Evolutionary conservation across 2,888 invertebrate genomes (phyloP), one percentile per base, ranked within the genome.

Genomic region (Hydropsyche betteni): DNA sequence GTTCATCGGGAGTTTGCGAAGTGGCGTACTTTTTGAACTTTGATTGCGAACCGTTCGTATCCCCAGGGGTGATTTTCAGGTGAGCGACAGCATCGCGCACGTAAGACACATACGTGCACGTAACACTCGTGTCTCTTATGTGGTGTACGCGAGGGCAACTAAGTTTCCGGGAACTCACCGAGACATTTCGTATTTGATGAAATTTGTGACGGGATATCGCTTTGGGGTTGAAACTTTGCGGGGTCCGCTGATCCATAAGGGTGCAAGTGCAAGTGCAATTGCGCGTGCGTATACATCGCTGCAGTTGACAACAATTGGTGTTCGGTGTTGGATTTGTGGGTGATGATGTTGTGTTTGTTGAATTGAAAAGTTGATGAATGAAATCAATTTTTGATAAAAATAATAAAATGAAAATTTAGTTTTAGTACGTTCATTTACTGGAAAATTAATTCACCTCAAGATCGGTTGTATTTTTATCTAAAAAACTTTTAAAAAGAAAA

Each of bases 111-210:
- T 55, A 55, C 14, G n/a, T 55, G 14, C n/a, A 14, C 14, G 1
- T 55, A 14, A 53, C 12, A 10, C 36, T 36, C 53, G 16, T 36
- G 36, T 55, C 58, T 38, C 50, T n/a, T 24, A 4, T 5, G 16
- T 24, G 16, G 58, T 24, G 7, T 10, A 61, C 12, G 4, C 8
- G 34, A 64, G 8, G 2, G 8, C 64, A 34, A 34, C 36, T 16
- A 12, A n/a, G 55, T 14, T 55, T n/a, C n/a, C 55, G 6, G 36
- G 36, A 64, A 64, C 36, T 36, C 61, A 61, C 64, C 7, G 64
- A 64, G 64, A 64, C 64, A 70, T 75, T 77, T 77, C 74, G 75
- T 77, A 75, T 77, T 77, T 77, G 77, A 77, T 77, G 77, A 77
- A 77, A 77, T 77, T 77, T 77, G 75, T 75, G 75, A 77, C 75